Evolutionary conservation across 2,888 invertebrate genomes (phyloP), one percentile per base, ranked within the genome.

Genomic region (Thysanoteuthis rhombus): DNA sequence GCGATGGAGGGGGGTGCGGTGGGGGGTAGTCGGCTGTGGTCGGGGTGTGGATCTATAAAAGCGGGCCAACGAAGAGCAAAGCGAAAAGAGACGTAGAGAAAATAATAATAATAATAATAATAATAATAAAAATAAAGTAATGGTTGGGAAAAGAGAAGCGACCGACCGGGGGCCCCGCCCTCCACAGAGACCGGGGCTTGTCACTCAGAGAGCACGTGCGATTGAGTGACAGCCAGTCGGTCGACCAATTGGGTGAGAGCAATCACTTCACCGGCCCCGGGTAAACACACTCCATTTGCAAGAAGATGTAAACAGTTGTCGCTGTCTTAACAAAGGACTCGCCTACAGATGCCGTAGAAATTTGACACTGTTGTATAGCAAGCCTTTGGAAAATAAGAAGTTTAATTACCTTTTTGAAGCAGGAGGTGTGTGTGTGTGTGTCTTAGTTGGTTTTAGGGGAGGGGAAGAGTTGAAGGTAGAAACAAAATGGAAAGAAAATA

Each of bases 371-470:
- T 93, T 93, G 94, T 94, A 94, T 94, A 95, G 94, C 94, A 94
- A 93, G 94, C 95, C 94, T 94, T 95, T 94, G 94, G 95, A 95
- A 94, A 95, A 92, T 95, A 94, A 95, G 95, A 94, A 93, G 93
- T 92, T 94, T 95, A 95, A 95, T 95, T 95, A 95, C 94, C 94
- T 93, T 94, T 94, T 93, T 92, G 93, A 94, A 94, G 93, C 93
- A 94, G 92, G 93, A 32, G 32, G 92, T 25, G 40, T 91, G n/a
- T 40, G 40, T 91, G 19, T 92, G 40, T 42, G 40, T 92, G n/a
- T 92, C 28, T 28, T 2, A 19, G 40, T 40, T n/a, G 75, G n/a
- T 75, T 75, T 75, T n/a, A 25, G 75, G 75, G 75, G 10, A 39
- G 90, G 90, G 90, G 91, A n/a, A 38, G 91, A 38, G 32, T 42